Evolutionary conservation across 1,140 invertebrate species (phyloP), one percentile per base, ranked within the genome.

Genomic region (Neuroterus valhalla): DNA sequence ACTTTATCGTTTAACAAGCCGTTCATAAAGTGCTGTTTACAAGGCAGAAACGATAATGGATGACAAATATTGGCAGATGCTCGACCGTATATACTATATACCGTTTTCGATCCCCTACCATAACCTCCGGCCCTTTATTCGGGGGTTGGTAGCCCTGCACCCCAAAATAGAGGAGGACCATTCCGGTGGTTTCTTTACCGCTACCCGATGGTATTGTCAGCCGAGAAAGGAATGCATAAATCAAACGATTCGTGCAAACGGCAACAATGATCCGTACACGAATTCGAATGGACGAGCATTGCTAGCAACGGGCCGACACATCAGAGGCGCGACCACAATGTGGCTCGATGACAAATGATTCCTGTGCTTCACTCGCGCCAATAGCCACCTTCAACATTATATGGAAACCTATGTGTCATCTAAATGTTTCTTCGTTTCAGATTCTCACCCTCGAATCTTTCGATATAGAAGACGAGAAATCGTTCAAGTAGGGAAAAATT

Each of bases 31-130:
- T 79, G 69, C 68, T 88, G 86, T 88, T 89, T 88, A 88, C 82
- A 80, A 84, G 80, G 55, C 70, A 38, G 70, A 74, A 81, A 73
- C 83, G 87, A 88, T 89, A 90, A 90, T 90, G 75, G 87, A 90
- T 89, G 89, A 90, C 87, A 90, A 90, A 90, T 90, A 89, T 89
- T 89, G 85, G 88, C 89, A 90, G 89, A 90, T 90, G 89, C 87
- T 88, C 86, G 80, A 88, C 69, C 74, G 66, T 68, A 78, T 78
- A 76, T 31, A 73, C 10, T 38, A 38, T 38, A 38, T 38, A 38
- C 17, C 12, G 2, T 21, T 73, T 76, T 71, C 73, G 74, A 77
- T 78, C 76, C 69, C 78, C 74, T 70, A 48, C 62, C 45, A 31
- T 68, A 50, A 72, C 42, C 77, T 74, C 55, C 44, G 67, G 50